Evolutionary conservation across 2,888 invertebrate species (phyloP), one percentile per base, ranked within the genome.

Genomic region (Brachycybe producta): DNA sequence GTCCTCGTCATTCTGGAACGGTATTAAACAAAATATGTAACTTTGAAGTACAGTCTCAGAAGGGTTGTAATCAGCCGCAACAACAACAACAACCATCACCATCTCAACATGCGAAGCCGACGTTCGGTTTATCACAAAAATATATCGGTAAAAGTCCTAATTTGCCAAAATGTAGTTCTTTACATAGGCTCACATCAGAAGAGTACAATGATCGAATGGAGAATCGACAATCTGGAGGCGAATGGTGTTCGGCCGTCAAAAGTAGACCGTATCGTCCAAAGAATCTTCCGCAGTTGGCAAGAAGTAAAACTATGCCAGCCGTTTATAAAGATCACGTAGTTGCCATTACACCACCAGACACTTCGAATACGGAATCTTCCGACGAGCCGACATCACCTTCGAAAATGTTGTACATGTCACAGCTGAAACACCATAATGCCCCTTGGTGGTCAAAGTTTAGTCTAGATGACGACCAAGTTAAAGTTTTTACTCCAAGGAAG

Each of bases 361-460:
- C 32, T n/a, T 11, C 11, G 32, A 32, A 32, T 11, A 32, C 32
- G 32, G 11, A 11, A 32, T 32, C 32, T n/a, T 11, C 32, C 32
- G 32, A 32, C 11, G 32, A n/a, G n/a, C n/a, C n/a, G n/a, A n/a
- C n/a, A n/a, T n/a, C n/a, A n/a, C n/a, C n/a, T n/a, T n/a, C n/a
- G n/a, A n/a, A n/a, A n/a, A n/a, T n/a, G n/a, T n/a, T n/a, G n/a
- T n/a, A n/a, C n/a, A n/a, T n/a, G n/a, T n/a, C n/a, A n/a, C n/a
- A n/a, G n/a, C n/a, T n/a, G n/a, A n/a, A n/a, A n/a, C n/a, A n/a
- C n/a, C n/a, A n/a, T n/a, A 43, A 30, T 21, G 28, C 43, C 23
- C 43, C 43, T 11, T 43, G 43, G 43, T 43, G 43, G 43, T 43
- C 43, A n/a, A n/a, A n/a, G n/a, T n/a, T n/a, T n/a, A n/a, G n/a